Conservation (phyloP, 2,113 vertebrate genomes). For the Brachypodius melanocephalos region DNA sequence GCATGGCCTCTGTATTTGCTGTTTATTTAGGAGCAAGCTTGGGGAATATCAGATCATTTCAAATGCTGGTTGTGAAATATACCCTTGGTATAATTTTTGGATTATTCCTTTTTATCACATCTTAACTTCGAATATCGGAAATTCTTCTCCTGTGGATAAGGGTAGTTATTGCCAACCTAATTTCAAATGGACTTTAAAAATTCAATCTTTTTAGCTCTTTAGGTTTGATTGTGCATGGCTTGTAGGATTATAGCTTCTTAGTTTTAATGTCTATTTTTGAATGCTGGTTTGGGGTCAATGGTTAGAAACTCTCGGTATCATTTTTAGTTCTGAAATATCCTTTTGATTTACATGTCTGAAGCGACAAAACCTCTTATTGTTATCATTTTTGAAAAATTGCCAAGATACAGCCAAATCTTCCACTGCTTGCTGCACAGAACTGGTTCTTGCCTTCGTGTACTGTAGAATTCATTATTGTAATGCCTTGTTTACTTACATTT, state of each 20-base stretch:
- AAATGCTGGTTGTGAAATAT: not conserved
- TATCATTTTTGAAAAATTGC: conserved; percentile 52
- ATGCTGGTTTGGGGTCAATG: conserved; percentile 35
- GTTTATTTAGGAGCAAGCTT: not conserved
- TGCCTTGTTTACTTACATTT: conserved; percentile 68
- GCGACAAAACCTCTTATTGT: conserved; percentile 49
- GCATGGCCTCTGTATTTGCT: not conserved
- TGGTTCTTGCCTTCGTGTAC: conserved; percentile 43
- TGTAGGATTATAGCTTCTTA: conserved; percentile 58
- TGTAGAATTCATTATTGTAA: conserved; percentile 65
- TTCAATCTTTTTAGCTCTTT: conserved; percentile 29
- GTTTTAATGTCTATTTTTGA: conserved; percentile 45
- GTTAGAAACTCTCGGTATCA: conserved; percentile 12
- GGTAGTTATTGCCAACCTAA: conserved; percentile 10
- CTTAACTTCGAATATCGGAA: conserved; percentile 39
- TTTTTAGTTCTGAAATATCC: conserved; percentile 52
- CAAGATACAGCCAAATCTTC: conserved; percentile 47
- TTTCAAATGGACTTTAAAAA: conserved; percentile 54
- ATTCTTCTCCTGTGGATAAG: not conserved
- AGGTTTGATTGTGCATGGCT: conserved; percentile 31
- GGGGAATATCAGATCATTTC: not conserved
- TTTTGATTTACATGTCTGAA: conserved; percentile 62
- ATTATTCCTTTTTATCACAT: conserved; percentile 40
- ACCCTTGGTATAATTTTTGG: not conserved
- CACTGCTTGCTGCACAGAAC: conserved; percentile 38